A percentile compares a stretch with the other conserved stretches of the same genome.
Conservation (phyloP, 2,113 vertebrate genomes). For the Brachionichthys hirsutus region DNA sequence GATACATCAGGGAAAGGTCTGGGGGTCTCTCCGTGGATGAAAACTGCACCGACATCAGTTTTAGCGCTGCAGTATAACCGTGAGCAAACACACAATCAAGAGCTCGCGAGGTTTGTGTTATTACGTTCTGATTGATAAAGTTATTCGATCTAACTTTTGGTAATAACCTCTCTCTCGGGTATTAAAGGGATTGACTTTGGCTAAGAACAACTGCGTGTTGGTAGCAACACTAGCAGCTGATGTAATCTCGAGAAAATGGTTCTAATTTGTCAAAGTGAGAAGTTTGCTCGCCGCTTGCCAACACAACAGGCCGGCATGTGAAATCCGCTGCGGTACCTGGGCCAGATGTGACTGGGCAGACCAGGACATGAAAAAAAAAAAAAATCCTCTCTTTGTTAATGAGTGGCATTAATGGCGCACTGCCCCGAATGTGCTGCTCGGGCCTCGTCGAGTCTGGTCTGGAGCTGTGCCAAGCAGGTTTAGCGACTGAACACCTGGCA, state of each 20-base stretch:
- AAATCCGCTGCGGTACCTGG: constrained; percentile 48
- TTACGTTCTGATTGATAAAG: constrained; percentile 1
- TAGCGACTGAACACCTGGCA: constrained; percentile 65
- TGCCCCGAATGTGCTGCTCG: constrained; percentile 15
- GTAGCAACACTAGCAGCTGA: constrained; percentile 68
- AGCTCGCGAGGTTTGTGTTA: background rate
- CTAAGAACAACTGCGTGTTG: constrained; percentile 57
- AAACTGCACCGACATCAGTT: background rate
- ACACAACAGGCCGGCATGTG: constrained; percentile 53
- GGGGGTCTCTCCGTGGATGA: constrained; percentile 36
- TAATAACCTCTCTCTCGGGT: constrained; percentile 1
- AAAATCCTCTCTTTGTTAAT: constrained; percentile 14
- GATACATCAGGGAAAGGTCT: constrained; percentile 1
- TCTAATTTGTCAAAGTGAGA: constrained; percentile 79
- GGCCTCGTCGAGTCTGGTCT: constrained; percentile 33
- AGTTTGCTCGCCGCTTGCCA: constrained; percentile 58
- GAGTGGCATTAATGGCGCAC: constrained; percentile 14
- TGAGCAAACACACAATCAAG: background rate
- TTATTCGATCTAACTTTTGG: constrained; percentile 11
- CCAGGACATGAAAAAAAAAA: constrained; percentile 15
- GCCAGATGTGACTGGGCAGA: constrained; percentile 68
- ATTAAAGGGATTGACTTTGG: constrained; percentile 9
- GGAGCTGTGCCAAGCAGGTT: constrained; percentile 43
- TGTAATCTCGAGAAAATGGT: constrained; percentile 67
- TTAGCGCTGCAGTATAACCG: background rate